phyloP scores from a whole-genome alignment of 2,113 vertebrate genomes.

The Rattus norvegicus region DNA sequence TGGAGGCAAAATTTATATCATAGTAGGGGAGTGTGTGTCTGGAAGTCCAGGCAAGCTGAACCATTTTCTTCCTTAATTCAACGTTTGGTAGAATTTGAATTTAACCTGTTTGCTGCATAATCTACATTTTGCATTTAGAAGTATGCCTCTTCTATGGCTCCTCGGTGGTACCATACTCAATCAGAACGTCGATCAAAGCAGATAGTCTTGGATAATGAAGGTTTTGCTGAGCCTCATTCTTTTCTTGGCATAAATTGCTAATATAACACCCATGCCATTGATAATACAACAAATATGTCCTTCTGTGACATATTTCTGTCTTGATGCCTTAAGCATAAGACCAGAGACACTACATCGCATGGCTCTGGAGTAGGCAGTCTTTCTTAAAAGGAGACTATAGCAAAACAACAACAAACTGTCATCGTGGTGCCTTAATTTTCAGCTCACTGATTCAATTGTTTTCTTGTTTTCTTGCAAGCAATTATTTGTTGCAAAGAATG shows the following conservation, averaged over 20 bases:
- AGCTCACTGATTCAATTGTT: not conserved
- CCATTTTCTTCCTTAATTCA: not conserved
- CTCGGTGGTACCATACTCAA: not conserved
- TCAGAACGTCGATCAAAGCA: not conserved
- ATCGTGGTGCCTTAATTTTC: not conserved
- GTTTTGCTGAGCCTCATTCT: not conserved
- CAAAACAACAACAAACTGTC: not conserved
- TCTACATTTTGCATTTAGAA: conserved; percentile 18
- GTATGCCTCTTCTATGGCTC: not conserved
- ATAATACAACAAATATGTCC: not conserved
- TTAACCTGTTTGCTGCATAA: not conserved
- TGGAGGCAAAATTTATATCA: not conserved
- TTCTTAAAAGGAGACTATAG: not conserved
- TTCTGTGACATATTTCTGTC: not conserved
- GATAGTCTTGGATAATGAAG: not conserved
- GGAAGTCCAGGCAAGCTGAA: not conserved
- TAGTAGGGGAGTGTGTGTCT: not conserved
- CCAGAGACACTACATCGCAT: not conserved
- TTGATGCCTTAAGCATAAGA: not conserved
- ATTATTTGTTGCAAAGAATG: not conserved
- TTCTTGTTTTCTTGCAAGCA: not conserved
- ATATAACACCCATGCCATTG: not conserved
- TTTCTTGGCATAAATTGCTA: not conserved
- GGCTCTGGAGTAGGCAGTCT: not conserved
- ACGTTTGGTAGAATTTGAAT: not conserved